These are phyloP conservation scores for Celastrina argiolus DNA, from an alignment of 2,888 invertebrate genomes.

Conservation along the genomic window DNA sequence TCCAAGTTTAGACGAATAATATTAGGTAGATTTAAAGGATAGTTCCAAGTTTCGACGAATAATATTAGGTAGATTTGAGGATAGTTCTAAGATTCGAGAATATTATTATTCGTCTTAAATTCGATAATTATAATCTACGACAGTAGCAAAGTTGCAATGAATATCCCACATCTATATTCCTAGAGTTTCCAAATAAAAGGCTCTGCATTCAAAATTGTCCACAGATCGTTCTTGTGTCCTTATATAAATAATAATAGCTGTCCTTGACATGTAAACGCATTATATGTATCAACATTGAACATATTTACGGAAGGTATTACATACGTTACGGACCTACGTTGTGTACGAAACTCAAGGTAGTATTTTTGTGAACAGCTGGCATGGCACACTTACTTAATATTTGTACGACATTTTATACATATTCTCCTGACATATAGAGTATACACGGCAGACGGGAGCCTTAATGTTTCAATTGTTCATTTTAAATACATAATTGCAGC, in stretches of 20 bases:
- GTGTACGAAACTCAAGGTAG: no score
- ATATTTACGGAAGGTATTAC: neutral
- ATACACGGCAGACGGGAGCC: neutral
- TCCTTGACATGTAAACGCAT: neutral
- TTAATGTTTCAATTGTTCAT: constrained; percentile 12
- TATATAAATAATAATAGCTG: neutral
- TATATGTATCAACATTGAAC: neutral
- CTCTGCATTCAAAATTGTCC: no score
- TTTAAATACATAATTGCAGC: constrained; percentile 10
- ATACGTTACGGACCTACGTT: no score
- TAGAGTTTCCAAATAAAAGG: neutral
- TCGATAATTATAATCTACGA: no score
- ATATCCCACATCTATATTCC: no score
- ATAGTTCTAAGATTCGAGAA: neutral
- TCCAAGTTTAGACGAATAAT: neutral
- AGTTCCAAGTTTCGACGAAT: neutral
- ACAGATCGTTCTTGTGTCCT: neutral
- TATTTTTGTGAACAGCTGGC: no score
- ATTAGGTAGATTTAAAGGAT: neutral
- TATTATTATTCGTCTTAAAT: no score
- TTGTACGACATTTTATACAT: no score
- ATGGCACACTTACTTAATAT: no score
- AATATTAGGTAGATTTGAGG: neutral
- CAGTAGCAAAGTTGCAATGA: no score
- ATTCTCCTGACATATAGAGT: neutral